A percentile compares a stretch with the other conserved stretches of the same genome.
These are phyloP conservation scores for Lepidocyrtoides sp. DNA, from an alignment of 2,888 invertebrate genomes.

Conservation along the genomic window DNA sequence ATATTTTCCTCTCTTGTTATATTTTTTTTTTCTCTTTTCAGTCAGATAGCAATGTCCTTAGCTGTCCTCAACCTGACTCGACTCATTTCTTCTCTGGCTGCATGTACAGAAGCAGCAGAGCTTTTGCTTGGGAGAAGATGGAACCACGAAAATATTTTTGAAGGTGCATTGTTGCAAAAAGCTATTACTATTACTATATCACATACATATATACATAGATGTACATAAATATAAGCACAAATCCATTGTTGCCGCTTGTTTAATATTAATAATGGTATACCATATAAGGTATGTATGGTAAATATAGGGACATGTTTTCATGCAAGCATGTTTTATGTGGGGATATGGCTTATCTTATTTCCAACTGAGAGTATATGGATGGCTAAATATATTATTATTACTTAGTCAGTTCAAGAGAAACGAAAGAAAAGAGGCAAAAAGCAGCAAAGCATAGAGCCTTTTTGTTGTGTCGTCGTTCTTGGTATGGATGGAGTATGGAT, in stretches of 20 bases:
- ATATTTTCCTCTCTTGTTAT: neutral
- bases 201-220: no score
- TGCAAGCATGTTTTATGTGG: neutral
- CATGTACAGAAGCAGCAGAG: neutral
- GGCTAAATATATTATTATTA: neutral
- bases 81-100: slow-evolving; percentile 49
- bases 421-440: neutral
- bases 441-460: neutral
- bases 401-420: neutral
- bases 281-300: neutral
- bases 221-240: no score
- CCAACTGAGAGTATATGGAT: neutral
- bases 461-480: neutral
- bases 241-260: neutral
- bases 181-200: neutral
- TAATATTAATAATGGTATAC: neutral
- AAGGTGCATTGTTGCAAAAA: neutral
- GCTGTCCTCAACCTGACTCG: slow-evolving; percentile 73
- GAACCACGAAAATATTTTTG: neutral
- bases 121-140: neutral
- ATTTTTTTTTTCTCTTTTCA: slow-evolving; percentile 3
- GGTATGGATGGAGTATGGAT: no score
- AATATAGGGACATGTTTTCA: neutral
- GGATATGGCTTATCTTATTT: neutral
- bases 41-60: slow-evolving; percentile 75